Evolutionary conservation across 2,797 vertebrate genomes (phyloP).

Genomic region (Lacerta viridis): DNA sequence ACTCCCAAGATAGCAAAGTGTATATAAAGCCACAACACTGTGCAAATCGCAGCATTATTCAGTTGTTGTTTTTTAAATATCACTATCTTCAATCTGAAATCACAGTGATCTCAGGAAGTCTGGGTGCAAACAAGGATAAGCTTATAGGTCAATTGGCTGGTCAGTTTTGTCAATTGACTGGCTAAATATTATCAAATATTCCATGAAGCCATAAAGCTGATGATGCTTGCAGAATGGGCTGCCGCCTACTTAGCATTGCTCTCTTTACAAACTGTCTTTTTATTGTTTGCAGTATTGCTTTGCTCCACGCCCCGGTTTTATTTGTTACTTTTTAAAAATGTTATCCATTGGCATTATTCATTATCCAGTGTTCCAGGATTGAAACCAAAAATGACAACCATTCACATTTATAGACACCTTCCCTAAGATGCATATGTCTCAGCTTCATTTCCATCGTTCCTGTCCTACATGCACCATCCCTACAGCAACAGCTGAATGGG

Average conservation of each 20-base stretch:
- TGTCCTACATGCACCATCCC: no score
- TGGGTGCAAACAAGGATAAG: not conserved
- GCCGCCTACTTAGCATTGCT: not conserved
- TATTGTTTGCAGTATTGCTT: not conserved
- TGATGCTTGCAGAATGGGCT: not conserved
- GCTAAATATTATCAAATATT: conserved; percentile 7
- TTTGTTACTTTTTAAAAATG: no score
- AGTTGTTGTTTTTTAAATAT: not conserved
- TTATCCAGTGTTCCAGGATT: not conserved
- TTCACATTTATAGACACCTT: not conserved
- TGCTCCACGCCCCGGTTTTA: no score
- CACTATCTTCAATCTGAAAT: not conserved
- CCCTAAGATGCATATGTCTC: not conserved
- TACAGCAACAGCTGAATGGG: not conserved
- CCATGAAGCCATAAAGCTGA: not conserved
- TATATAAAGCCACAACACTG: not conserved
- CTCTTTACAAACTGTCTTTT: not conserved
- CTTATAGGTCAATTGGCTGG: not conserved
- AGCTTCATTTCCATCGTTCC: no score
- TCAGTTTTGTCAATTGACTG: not conserved
- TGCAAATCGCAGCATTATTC: not conserved
- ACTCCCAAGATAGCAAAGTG: not conserved
- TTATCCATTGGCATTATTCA: no score
- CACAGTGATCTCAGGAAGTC: not conserved
- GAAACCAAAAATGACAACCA: not conserved